Evolutionary conservation across 2,797 vertebrate species (phyloP).

Genomic region (Galagoides demidoff): DNA sequence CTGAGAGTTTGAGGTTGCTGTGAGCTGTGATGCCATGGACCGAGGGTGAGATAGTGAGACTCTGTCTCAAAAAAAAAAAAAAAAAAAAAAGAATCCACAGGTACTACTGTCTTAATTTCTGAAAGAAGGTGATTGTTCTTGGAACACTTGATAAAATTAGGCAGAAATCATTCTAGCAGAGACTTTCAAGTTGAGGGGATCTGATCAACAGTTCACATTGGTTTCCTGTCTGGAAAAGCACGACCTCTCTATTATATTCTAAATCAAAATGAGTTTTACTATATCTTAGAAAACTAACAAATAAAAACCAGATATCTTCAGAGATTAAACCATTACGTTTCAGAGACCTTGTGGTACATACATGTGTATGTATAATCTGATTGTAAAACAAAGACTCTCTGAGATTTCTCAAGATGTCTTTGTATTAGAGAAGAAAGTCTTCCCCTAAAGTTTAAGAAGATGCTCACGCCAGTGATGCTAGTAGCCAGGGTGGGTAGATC

Average conservation of each 20-base stretch:
- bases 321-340: background rate
- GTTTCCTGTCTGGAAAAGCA: conserved; percentile 16
- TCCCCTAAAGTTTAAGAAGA: background rate
- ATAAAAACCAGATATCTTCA: conserved; percentile 1
- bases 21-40: too few relatives aligned
- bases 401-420: conserved; percentile 38
- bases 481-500: too few relatives aligned
- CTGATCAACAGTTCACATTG: background rate
- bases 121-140: conserved; percentile 11
- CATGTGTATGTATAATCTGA: background rate
- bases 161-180: background rate
- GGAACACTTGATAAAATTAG: background rate
- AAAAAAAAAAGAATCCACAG: background rate
- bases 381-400: background rate
- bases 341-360: background rate
- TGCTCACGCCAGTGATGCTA: too few relatives aligned
- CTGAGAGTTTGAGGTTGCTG: too few relatives aligned
- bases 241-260: background rate
- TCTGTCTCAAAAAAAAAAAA: too few relatives aligned
- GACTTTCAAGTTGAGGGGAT: background rate
- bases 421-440: conserved; percentile 33
- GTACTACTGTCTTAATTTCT: background rate
- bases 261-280: conserved; percentile 18
- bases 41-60: too few relatives aligned
- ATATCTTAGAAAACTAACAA: conserved; percentile 36